Evolutionary conservation across 2,113 vertebrate species (phyloP).

Genomic region (Polypterus bichir): DNA sequence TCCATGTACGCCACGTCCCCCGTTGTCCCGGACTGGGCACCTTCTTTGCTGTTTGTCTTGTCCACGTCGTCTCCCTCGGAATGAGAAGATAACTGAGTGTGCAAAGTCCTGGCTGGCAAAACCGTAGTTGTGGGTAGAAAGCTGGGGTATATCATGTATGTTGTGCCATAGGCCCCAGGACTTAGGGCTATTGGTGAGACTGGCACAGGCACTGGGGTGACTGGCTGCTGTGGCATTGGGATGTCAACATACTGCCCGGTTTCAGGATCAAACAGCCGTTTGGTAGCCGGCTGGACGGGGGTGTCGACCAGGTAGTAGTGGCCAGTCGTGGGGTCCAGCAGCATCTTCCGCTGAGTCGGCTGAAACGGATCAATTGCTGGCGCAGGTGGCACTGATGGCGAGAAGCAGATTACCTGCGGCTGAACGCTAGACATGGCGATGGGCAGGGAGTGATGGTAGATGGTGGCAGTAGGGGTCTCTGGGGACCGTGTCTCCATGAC

Average conservation of each 20-base stretch:
- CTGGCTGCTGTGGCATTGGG: conserved; percentile 57
- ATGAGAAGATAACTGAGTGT: conserved; percentile 46
- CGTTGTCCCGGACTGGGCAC: conserved; percentile 20
- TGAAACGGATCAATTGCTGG: conserved; percentile 45
- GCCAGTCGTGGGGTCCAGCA: conserved; percentile 82
- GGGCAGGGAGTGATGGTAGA: conserved; percentile 55
- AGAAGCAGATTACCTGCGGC: conserved; percentile 64
- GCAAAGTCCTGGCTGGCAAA: conserved; percentile 54
- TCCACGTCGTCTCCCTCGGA: conserved; percentile 24
- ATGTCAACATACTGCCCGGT: conserved; percentile 89
- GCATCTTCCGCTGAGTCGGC: conserved; percentile 78
- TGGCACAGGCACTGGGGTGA: conserved; percentile 51
- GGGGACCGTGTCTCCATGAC: conserved; percentile 39
- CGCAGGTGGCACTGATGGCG: conserved; percentile 47
- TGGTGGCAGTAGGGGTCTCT: conserved; percentile 43
- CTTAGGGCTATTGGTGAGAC: conserved; percentile 68
- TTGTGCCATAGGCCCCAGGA: conserved; percentile 61
- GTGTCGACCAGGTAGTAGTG: conserved; percentile 89
- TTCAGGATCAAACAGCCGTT: conserved; percentile 83
- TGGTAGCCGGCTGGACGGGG: conserved; percentile 64
- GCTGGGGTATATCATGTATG: conserved; percentile 87
- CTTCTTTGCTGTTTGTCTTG: conserved; percentile 13
- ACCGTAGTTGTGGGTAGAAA: conserved; percentile 58
- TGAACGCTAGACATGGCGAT: conserved; percentile 38
- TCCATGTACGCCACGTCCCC: conserved; percentile 53